phyloP scores from a whole-genome alignment of 2,888 invertebrate genomes.

The Macrosoma leucophasiata region DNA sequence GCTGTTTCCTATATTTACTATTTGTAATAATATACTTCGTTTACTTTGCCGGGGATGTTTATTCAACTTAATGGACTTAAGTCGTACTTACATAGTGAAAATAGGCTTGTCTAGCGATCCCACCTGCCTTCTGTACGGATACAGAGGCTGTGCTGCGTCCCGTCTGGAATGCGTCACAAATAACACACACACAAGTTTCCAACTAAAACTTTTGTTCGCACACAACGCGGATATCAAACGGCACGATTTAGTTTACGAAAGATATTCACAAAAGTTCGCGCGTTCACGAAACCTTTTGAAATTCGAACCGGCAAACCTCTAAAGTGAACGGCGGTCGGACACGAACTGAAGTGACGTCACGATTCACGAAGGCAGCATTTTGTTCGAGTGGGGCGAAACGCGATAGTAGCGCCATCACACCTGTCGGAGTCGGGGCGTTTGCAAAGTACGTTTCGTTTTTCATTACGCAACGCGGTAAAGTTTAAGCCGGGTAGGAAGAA shows the following conservation, averaged over 20 bases:
- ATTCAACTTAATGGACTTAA: no score
- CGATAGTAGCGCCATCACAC: conserved; percentile 48
- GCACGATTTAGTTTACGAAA: conserved; percentile 27
- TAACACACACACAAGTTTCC: conserved; percentile 41
- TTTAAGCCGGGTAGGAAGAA: conserved; percentile 39
- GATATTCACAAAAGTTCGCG: conserved; percentile 59
- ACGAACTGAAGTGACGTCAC: conserved; percentile 43
- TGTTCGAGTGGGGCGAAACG: conserved; percentile 23
- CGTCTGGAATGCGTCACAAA: conserved; percentile 67
- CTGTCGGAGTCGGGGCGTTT: conserved; percentile 43
- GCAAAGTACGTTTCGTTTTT: conserved; percentile 34
- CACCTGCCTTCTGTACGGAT: conserved; percentile 53
- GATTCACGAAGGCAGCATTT: conserved; percentile 28
- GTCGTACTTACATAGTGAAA: conserved; percentile 36
- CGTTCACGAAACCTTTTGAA: conserved; percentile 28
- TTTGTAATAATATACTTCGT: no score
- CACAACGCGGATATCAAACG: conserved; percentile 30
- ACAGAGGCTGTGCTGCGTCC: conserved; percentile 63
- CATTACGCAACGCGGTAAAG: conserved; percentile 34
- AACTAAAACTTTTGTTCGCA: conserved; percentile 26
- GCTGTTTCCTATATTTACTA: no score
- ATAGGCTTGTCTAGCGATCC: conserved; percentile 44
- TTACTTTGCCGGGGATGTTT: no score
- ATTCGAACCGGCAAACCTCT: conserved; percentile 24
- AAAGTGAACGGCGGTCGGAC: conserved; percentile 50